These are phyloP conservation scores for Epizoanthus ramosus DNA, from an alignment of 92 coral and sea anemone genomes.

Conservation along the genomic window DNA sequence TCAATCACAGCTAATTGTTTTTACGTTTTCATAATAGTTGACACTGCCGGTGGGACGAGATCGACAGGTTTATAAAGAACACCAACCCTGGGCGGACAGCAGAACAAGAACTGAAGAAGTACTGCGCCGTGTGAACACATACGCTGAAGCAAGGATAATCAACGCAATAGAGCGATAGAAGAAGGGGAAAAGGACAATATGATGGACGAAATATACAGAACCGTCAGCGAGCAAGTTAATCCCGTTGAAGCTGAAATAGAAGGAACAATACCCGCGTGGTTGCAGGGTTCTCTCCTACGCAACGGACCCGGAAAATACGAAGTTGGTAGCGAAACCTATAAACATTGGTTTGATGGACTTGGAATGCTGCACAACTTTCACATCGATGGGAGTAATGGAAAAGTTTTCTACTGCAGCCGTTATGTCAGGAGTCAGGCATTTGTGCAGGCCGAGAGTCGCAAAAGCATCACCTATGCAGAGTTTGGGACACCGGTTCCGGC, in stretches of 20 bases:
- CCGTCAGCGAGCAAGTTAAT: slow-evolving; percentile 78
- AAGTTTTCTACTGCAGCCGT: slow-evolving; percentile 87
- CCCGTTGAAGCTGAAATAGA: slow-evolving; percentile 75
- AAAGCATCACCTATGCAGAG: slow-evolving; percentile 88
- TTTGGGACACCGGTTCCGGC: slow-evolving; percentile 95
- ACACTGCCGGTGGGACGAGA: no score
- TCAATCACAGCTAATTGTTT: no score
- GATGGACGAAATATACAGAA: slow-evolving; percentile 93
- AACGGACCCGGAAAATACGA: slow-evolving; percentile 98
- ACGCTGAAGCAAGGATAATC: no score
- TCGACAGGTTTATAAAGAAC: no score
- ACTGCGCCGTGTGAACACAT: no score
- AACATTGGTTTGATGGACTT: slow-evolving; percentile 98
- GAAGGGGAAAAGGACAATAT: not conserved
- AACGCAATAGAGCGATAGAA: no score
- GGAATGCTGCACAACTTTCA: slow-evolving; percentile 88
- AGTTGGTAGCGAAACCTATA: slow-evolving; percentile 82
- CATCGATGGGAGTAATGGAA: slow-evolving; percentile 75
- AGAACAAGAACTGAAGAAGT: no score
- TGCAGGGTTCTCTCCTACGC: slow-evolving; percentile 88
- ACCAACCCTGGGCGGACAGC: no score
- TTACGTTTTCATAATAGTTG: no score
- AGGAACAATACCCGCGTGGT: slow-evolving; percentile 88
- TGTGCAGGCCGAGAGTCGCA: slow-evolving; percentile 69
- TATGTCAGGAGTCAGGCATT: slow-evolving; percentile 88